These are phyloP conservation scores for Agrochola lychnidis DNA, from an alignment of 2,888 invertebrate species.

Conservation along the genomic window DNA sequence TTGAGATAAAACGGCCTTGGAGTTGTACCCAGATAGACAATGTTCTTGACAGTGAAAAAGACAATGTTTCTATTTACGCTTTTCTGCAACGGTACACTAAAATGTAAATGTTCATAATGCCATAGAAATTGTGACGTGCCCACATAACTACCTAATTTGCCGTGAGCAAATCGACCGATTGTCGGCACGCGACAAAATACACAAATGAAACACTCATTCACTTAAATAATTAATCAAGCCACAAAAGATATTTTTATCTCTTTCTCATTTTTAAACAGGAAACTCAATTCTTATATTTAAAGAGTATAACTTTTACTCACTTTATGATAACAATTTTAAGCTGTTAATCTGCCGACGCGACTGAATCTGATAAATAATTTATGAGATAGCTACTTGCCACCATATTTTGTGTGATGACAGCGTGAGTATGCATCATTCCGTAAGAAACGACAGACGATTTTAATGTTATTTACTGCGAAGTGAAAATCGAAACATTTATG, in stretches of 20 bases:
- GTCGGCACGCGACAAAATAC: constrained; percentile 14
- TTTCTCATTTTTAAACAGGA: background rate
- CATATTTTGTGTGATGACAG: constrained; percentile 13
- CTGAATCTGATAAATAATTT: constrained; percentile 51
- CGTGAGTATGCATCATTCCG: constrained; percentile 28
- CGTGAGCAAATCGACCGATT: constrained; percentile 8
- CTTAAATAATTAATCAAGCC: background rate
- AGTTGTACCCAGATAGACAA: background rate
- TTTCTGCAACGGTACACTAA: background rate
- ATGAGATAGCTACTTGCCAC: constrained; percentile 28
- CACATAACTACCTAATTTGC: background rate
- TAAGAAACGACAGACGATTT: constrained; percentile 16
- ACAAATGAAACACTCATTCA: constrained; percentile 10
- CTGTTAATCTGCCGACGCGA: constrained; percentile 50
- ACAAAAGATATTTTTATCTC: background rate
- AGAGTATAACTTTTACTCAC: constrained; percentile 10
- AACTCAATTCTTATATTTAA: constrained; percentile 1
- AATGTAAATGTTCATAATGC: background rate
- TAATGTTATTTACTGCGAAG: constrained; percentile 12
- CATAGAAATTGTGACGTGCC: background rate
- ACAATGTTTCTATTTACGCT: background rate
- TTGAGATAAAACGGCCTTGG: background rate
- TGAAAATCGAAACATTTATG: background rate
- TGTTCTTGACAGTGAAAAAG: background rate
- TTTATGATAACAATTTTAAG: constrained; percentile 48